phyloP scores from a whole-genome alignment of 2,888 invertebrate genomes.

The Nomada fabriciana region DNA sequence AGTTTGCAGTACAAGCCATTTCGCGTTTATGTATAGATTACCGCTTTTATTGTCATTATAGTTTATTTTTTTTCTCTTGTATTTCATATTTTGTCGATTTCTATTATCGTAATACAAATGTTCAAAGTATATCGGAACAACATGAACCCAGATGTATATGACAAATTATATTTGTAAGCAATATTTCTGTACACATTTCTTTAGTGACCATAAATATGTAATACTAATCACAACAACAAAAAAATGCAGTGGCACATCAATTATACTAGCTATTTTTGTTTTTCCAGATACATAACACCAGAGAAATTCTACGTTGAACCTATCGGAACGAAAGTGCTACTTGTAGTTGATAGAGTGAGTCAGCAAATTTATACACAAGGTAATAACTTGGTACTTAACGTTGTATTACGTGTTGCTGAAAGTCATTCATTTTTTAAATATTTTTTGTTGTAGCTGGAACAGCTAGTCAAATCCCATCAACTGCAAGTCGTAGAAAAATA shows the following conservation, averaged over 20 bases:
- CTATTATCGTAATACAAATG: conserved; percentile 19
- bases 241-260: not conserved
- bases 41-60: conserved; percentile 44
- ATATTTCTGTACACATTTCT: not conserved
- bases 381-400: conserved; percentile 78
- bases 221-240: not conserved
- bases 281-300: conserved; percentile 91
- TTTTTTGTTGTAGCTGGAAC: conserved; percentile 76
- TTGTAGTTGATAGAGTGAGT: conserved; percentile 93
- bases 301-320: conserved; percentile 96
- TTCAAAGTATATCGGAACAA: conserved; percentile 55
- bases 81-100: conserved; percentile 34
- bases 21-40: conserved; percentile 54
- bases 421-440: not conserved
- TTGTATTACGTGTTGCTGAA: not conserved
- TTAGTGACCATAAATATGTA: not conserved
- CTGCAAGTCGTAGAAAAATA: conserved; percentile 88
- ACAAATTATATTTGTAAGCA: conserved; percentile 91
- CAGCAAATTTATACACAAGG: conserved; percentile 90
- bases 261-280: not conserved
- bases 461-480: conserved; percentile 87
- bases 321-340: conserved; percentile 89
- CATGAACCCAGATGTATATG: conserved; percentile 86
- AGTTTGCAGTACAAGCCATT: conserved; percentile 37
- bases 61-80: conserved; percentile 45